Conservation (phyloP, 2,888 invertebrate species). For the Erpobdella octoculata region DNA sequence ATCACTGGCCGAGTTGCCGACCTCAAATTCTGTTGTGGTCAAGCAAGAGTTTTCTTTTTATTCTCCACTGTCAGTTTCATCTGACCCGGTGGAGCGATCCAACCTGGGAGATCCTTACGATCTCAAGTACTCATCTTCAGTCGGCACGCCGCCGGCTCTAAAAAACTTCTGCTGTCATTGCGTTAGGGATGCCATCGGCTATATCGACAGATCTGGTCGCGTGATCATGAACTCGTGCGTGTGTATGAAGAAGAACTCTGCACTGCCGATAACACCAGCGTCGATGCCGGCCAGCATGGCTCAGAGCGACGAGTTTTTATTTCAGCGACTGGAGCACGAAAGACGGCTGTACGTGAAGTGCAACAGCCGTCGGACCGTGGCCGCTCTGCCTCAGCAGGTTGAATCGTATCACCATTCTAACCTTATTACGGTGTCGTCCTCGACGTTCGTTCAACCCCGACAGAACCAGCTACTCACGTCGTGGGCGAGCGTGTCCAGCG, state of each 20-base stretch:
- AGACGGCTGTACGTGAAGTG: constrained; percentile 9
- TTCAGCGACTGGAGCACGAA: constrained; percentile 16
- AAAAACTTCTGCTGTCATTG: constrained; percentile 15
- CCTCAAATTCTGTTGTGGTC: background rate
- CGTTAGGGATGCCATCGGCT: constrained; percentile 26
- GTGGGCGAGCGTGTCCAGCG: background rate
- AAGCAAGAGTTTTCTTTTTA: constrained; percentile 16
- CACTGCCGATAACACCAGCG: background rate
- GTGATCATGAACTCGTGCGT: constrained; percentile 20
- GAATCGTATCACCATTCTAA: background rate
- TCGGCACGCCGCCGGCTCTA: background rate
- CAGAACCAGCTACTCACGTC: background rate
- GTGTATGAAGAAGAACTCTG: background rate
- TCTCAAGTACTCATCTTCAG: background rate
- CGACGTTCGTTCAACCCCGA: background rate
- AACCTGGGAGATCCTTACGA: background rate
- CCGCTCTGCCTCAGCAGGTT: background rate
- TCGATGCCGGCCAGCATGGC: background rate
- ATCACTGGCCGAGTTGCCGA: background rate
- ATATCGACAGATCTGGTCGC: constrained; percentile 21
- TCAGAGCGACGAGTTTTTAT: constrained; percentile 13
- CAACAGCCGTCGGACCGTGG: constrained; percentile 11
- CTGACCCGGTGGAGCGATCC: background rate
- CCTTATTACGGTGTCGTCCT: background rate
- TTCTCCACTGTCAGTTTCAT: background rate